Base-by-base conservation (phyloP, 2,888 invertebrate genomes). In the Stenolophus ochropezus region DNA sequence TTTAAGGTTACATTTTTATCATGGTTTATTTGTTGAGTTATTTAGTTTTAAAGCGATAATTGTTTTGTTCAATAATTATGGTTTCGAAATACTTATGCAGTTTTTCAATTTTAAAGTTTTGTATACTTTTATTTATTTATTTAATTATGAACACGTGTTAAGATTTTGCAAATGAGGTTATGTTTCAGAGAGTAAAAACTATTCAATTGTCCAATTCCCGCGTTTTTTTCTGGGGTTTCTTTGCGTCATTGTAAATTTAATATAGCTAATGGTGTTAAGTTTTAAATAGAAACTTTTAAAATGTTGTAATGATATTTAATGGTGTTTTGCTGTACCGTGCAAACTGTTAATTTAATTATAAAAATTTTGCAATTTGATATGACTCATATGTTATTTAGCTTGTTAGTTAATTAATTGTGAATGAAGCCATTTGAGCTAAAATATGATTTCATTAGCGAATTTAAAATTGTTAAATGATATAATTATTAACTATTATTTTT, bases 171-270 rank as follows among this genome's bases (percentile, higher is more conserved):
- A n/a, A n/a, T n/a, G n/a, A n/a, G n/a, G n/a, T n/a, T n/a, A n/a
- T n/a, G n/a, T n/a, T n/a, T n/a, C n/a, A n/a, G n/a, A n/a, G 33
- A 33, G 8, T 8, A 33, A 33, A 33, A 33, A 5, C 33, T 33
- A 49, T 49, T 49, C n/a, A 49, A 33, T 8, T 33, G 33, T 33
- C 8, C 33, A n/a, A n/a, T n/a, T n/a, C 33, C 8, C 33, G 33
- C 8, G 5, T 1, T 58, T 25, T 11, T 61, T 61, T 61, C 23
- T 25, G 21, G n/a, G 61, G 61, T 61, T 61, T 61, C 61, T 61
- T 61, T 25, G 14, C 61, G 25, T 61, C 61, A 14, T 61, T 61
- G 23, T 14, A 14, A 61, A 61, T 61, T 61, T 3, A 61, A 27
- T 61, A 2, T 25, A 14, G 61, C 20, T 61, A 23, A 61, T 61